Base-by-base conservation (phyloP, 2,797 vertebrate genomes). In the Taeniopygia guttata region DNA sequence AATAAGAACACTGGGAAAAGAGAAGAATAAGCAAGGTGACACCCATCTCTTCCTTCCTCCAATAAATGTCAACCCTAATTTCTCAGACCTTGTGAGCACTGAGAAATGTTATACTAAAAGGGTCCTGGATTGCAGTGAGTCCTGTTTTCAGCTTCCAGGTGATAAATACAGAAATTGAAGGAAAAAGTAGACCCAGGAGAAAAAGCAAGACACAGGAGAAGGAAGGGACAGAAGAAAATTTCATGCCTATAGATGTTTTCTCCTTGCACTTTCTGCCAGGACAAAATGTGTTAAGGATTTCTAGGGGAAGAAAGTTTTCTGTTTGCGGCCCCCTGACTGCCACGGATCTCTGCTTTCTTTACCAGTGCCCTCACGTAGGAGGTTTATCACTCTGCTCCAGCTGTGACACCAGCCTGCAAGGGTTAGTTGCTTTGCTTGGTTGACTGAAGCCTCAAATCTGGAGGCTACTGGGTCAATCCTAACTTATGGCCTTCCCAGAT, bases 391-490 rank as follows among this genome's bases (percentile, higher is more conserved):
- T 80, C 68, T 87, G 43, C 84, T 93, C 81, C 94, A 96, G 88
- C 83, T 94, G 83, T 88, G 93, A 94, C 93, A 84, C 36, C 23
- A 46, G 62, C 17, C 77, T 81, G 54, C 75, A 93, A 83, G 90
- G 90, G 84, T 95, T 96, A 95, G 93, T 92, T 92, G 75, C 43
- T 92, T 94, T 90, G 72, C 93, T 93, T 90, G 92, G 81, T 90
- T 96, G 91, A 90, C 92, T 95, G 92, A 90, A 91, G 52, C 48
- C n/a, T 94, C 87, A 82, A 94, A 95, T 91, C 55, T 40, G 45
- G 60, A 90, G 83, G 70, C 36, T 88, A 21, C 48, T 74, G 30
- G 67, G 91, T 97, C 95, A 96, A n/a, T 83, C 34, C 85, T 45
- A 84, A 60, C 70, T 77, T 43, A 20, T 11, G 70, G 66, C 87